Percentiles rank a stretch among this genome's conserved stretches.
phyloP scores from a whole-genome alignment of 1,140 invertebrate species.

The Zaprionus ornatus region DNA sequence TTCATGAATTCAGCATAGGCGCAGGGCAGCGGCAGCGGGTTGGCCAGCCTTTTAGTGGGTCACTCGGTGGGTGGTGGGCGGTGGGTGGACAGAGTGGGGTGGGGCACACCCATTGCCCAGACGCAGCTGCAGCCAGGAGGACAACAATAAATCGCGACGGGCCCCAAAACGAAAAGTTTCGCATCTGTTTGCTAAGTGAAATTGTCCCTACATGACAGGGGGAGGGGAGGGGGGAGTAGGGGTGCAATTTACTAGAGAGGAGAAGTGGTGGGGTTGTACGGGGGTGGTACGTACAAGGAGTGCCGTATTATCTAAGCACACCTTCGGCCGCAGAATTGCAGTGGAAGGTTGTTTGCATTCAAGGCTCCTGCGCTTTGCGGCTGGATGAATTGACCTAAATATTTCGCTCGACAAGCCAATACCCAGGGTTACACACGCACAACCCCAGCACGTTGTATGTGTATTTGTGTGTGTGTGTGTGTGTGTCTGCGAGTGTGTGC shows the following conservation, averaged over 20 bases:
- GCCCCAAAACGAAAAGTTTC: constrained; percentile 34
- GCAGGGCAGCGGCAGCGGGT: constrained; percentile 52
- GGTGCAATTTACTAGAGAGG: neutral
- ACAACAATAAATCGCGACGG: constrained; percentile 61
- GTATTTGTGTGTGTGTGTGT: constrained; percentile 31
- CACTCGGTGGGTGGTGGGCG: constrained; percentile 51
- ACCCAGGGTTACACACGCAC: constrained; percentile 77
- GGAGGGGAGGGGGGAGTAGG: neutral
- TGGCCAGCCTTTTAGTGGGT: constrained; percentile 66
- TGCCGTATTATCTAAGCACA: constrained; percentile 78
- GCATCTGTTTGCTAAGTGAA: constrained; percentile 8
- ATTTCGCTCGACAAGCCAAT: constrained; percentile 83
- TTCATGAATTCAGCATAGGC: constrained; percentile 81
- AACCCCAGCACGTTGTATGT: constrained; percentile 17
- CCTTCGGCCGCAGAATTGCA: constrained; percentile 75
- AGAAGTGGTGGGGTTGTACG: neutral
- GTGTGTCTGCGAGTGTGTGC: constrained; percentile 26
- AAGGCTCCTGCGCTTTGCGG: constrained; percentile 83
- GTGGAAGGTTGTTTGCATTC: constrained; percentile 83
- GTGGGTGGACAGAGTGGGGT: neutral
- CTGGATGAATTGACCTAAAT: constrained; percentile 84
- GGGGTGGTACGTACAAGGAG: constrained; percentile 1
- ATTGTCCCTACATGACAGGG: neutral
- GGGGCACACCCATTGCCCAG: neutral
- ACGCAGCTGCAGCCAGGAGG: constrained; percentile 12